Evolutionary conservation across 2,797 vertebrate species (phyloP).

Genomic region (Protosalanx chinensis): DNA sequence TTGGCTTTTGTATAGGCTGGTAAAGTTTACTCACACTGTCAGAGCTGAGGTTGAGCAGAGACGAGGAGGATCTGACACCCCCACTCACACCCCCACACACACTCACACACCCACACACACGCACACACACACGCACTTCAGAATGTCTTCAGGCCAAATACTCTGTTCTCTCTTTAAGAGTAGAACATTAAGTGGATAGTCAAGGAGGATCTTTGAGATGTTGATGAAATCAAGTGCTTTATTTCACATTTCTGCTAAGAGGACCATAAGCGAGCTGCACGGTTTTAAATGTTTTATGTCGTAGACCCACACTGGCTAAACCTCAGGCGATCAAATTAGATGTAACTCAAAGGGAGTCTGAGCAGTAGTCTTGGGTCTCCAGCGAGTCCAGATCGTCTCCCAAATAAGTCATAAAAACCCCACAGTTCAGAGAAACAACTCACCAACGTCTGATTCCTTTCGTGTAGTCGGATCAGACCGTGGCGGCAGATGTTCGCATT

Average conservation of each 20-base stretch:
- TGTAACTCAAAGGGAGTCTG: conserved; percentile 1
- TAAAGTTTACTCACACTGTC: background rate
- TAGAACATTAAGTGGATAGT: conserved; percentile 15
- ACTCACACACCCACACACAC: background rate
- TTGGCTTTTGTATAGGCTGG: background rate
- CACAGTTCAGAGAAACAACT: too few species aligned
- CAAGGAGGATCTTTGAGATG: background rate
- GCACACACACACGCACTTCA: background rate
- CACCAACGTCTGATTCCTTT: background rate
- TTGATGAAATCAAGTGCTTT: conserved; percentile 6
- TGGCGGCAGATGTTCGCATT: background rate
- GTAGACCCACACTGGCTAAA: background rate
- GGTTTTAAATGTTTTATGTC: conserved; percentile 3
- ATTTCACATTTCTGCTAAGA: conserved; percentile 6
- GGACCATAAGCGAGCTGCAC: background rate
- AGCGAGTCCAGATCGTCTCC: background rate
- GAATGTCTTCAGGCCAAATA: background rate
- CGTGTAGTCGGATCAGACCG: background rate
- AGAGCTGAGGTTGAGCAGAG: background rate
- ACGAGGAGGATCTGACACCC: background rate
- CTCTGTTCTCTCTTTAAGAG: conserved; percentile 11
- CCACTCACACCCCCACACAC: background rate
- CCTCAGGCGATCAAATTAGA: background rate
- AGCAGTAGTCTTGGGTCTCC: background rate
- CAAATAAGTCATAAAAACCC: background rate